These are phyloP conservation scores for Danio choprae DNA, from an alignment of 2,797 vertebrate genomes.

Conservation along the genomic window DNA sequence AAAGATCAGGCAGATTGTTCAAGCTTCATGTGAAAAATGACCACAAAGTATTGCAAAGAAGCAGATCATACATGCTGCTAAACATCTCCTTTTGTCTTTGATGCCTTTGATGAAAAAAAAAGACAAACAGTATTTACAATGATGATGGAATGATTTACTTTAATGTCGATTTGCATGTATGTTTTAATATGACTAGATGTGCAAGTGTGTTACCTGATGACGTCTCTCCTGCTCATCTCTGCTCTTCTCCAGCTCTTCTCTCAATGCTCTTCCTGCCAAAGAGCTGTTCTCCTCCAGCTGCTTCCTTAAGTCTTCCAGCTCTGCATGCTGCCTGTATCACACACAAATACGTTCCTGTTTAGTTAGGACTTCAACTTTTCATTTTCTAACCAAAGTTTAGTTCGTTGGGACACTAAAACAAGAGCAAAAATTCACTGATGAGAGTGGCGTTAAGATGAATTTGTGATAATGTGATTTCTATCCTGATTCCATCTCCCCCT, in stretches of 20 bases:
- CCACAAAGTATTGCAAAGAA: neutral
- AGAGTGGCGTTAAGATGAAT: no score
- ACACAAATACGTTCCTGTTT: slow-evolving; percentile 11
- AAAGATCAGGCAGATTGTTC: neutral
- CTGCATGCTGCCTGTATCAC: slow-evolving; percentile 83
- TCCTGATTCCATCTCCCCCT: no score
- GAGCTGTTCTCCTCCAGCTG: slow-evolving; percentile 89
- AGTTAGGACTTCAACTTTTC: no score
- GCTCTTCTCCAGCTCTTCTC: slow-evolving; percentile 85
- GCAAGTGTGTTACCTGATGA: slow-evolving; percentile 83
- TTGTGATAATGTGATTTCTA: no score
- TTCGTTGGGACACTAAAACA: no score
- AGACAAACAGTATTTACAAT: neutral
- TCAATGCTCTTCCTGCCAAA: slow-evolving; percentile 76
- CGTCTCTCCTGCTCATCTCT: slow-evolving; percentile 88
- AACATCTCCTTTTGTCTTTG: neutral
- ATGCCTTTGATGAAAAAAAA: neutral
- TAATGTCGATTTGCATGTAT: neutral
- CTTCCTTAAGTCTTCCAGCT: slow-evolving; percentile 85
- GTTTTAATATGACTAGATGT: neutral
- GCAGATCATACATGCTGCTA: neutral
- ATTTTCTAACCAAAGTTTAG: no score
- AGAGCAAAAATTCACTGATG: no score
- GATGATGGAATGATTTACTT: neutral
- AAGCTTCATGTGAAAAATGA: neutral